Conservation (phyloP, 2,797 vertebrate genomes). For the Mus minutoides region DNA sequence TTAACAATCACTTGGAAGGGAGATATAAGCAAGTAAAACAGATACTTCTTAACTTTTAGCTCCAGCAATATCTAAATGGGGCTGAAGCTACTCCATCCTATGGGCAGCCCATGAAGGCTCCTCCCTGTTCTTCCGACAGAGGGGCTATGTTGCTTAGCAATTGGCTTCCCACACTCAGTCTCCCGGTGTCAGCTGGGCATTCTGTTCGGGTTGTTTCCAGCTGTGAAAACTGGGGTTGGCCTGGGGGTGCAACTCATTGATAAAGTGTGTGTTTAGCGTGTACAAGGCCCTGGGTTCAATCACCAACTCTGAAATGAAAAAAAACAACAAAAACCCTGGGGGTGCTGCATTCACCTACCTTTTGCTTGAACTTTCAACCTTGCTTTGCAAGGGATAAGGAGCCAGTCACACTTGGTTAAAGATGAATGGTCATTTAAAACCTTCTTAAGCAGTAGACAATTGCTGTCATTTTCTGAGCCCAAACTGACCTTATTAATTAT, state of each 20-base stretch:
- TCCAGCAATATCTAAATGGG: neutral
- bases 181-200: neutral
- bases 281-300: neutral
- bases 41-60: slow-evolving; percentile 1
- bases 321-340: neutral
- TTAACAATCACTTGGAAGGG: neutral
- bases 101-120: neutral
- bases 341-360: neutral
- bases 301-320: neutral
- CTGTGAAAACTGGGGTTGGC: neutral
- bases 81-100: neutral
- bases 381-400: slow-evolving; percentile 34
- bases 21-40: neutral
- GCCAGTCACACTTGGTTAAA: neutral
- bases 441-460: neutral
- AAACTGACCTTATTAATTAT: slow-evolving; percentile 45
- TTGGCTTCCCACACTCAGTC: neutral
- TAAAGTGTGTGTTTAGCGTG: neutral
- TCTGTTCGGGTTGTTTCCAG: neutral
- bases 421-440: slow-evolving; percentile 29
- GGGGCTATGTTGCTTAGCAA: neutral
- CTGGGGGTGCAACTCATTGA: neutral
- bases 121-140: neutral
- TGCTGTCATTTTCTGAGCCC: slow-evolving; percentile 47
- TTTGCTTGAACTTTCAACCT: slow-evolving; percentile 47